Evolutionary conservation across 2,888 invertebrate genomes (phyloP), one percentile per base, ranked within the genome.

Genomic region (Luffia ferchaultella): DNA sequence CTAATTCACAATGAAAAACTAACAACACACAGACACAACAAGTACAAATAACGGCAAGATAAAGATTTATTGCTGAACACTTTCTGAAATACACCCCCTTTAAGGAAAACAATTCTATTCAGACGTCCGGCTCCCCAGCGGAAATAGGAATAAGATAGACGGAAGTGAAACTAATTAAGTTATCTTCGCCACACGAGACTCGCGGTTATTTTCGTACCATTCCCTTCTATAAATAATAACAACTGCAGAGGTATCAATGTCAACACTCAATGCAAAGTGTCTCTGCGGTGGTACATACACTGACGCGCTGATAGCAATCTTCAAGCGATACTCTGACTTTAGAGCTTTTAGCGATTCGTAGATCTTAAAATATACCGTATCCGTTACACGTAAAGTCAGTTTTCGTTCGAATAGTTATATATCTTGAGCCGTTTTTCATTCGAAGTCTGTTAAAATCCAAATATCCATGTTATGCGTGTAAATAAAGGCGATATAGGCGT

Each of bases 131-230:
- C 65, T 68, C 67, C 71, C 68, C 62, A 76, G 73, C 80, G 79
- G 79, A 82, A 82, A 78, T 80, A 82, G 82, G 79, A 75, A 77
- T 79, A 76, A 73, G 69, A 70, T 60, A 67, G 77, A 73, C 77
- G 80, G 82, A 82, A 80, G 77, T 80, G 71, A 75, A 77, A 75
- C 79, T 80, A 80, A 82, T 82, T 80, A 82, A 78, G 73, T 80
- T 82, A 82, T 80, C 79, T 74, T 65, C 77, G 72, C 69, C 70
- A 67, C 68, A 63, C 65, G 70, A 65, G 65, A 67, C 65, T 74
- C 69, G 74, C 70, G 72, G 76, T 70, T 82, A 82, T 79, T 82
- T 80, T 79, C 67, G 77, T 77, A 66, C 69, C 65, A 67, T 68
- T 69, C 67, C 67, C 65, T 66, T 64, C 67, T 71, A 68, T 68